Percentiles rank a stretch among this genome's conserved stretches.
phyloP scores from a whole-genome alignment of 2,113 vertebrate species.

The Scomber japonicus region DNA sequence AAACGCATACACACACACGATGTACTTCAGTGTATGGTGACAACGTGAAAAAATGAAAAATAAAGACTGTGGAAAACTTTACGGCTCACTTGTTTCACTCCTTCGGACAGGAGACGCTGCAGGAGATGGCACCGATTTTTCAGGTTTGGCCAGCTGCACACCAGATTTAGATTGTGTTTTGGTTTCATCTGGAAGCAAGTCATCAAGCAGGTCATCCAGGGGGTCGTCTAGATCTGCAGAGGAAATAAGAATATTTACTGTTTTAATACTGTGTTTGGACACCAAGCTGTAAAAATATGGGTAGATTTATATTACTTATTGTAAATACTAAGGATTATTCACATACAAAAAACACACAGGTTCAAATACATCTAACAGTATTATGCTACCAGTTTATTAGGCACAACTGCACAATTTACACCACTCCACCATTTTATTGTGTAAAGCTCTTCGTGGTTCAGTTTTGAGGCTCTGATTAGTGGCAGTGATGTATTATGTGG shows the following conservation, averaged over 20 bases:
- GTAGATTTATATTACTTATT: too few species aligned
- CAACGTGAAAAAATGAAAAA: neutral
- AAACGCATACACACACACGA: conserved; percentile 8
- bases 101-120: conserved; percentile 54
- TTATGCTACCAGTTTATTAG: too few species aligned
- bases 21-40: neutral
- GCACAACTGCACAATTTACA: too few species aligned
- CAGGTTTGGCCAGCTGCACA: conserved; percentile 48
- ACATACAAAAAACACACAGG: too few species aligned
- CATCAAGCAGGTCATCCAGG: conserved; percentile 83
- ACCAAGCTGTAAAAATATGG: neutral
- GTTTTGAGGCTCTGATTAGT: too few species aligned
- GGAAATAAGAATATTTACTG: neutral
- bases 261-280: neutral
- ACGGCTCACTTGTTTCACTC: conserved; percentile 74
- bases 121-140: conserved; percentile 41
- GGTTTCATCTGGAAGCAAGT: conserved; percentile 77
- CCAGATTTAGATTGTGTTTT: conserved; percentile 47
- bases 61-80: neutral
- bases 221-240: conserved; percentile 83
- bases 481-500: too few species aligned
- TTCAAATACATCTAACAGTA: too few species aligned
- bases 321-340: too few species aligned
- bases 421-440: too few species aligned
- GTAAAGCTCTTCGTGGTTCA: too few species aligned